Base-by-base conservation (phyloP, 2,888 invertebrate genomes). In the Himalopsyche tibetana region DNA sequence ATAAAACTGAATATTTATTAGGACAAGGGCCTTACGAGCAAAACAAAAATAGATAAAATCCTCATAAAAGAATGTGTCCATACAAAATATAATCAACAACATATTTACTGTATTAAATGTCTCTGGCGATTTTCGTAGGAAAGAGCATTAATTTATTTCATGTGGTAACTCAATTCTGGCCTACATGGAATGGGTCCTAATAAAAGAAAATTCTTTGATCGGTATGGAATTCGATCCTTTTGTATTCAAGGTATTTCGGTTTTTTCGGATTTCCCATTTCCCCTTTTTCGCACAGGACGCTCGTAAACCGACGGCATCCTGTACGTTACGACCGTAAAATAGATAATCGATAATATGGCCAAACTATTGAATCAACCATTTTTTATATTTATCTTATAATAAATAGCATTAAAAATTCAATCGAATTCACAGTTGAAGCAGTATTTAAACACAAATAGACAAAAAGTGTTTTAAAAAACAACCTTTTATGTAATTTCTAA, bases 191-290 rank as follows among this genome's bases (percentile, higher is more conserved):
- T n/a, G 45, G 42, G 38, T 28, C 82, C 51, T 82, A 82, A 45
- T 82, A 82, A 82, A 51, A 51, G 45, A 80, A 82, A 51, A 82
- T 82, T 55, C 82, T 82, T 82, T 55, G 82, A 82, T 82, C 55
- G 51, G 82, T 40, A 40, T 51, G 45, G 55, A 82, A 82, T 82
- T 45, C 55, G 82, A 82, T 82, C 82, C 55, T 82, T 82, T 82
- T 82, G 82, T 82, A 28, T 82, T 82, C 80, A n/a, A n/a, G 80
- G 45, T n/a, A 80, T 80, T 80, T 80, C n/a, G 45, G 40, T 42
- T 42, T 80, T 42, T 45, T 80, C 80, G 80, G 80, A 80, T 42
- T 80, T 80, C 17, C 36, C 45, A 45, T 80, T 80, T 42, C 36
- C 19, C 6, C 45, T 36, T 36, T 80, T 80, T 45, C 19, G 38